Conservation (phyloP, 2,113 vertebrate genomes). For the Bubo blakistoni region DNA sequence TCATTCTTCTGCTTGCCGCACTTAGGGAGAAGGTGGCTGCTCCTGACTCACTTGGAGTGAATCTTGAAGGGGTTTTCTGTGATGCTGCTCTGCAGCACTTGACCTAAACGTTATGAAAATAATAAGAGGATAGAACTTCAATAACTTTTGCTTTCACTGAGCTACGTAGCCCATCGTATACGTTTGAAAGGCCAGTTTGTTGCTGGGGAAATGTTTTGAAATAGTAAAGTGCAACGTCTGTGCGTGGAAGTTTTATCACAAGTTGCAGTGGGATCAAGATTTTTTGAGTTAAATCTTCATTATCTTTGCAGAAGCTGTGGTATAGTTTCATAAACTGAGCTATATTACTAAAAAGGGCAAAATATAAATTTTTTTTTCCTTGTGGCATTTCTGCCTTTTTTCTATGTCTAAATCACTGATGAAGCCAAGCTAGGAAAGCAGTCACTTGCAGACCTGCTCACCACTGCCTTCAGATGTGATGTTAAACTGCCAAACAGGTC, state of each 20-base stretch:
- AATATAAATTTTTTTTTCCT: neutral
- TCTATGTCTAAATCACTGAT: neutral
- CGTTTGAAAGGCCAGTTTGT: neutral
- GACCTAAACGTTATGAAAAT: neutral
- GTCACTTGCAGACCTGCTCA: neutral
- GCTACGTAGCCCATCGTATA: neutral
- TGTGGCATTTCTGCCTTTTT: neutral
- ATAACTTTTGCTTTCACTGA: neutral
- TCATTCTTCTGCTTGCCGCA: neutral
- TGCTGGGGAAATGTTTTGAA: neutral
- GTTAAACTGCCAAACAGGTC: neutral
- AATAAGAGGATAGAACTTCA: neutral
- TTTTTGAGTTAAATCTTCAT: neutral
- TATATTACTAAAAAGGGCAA: neutral
- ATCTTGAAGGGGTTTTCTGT: neutral
- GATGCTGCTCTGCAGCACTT: neutral
- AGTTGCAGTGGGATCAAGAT: neutral
- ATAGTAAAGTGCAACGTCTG: neutral
- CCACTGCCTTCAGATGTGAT: neutral
- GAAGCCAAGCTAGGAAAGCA: neutral
- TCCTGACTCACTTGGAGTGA: neutral
- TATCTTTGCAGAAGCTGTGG: neutral
- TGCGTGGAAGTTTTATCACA: neutral
- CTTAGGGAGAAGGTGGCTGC: neutral
- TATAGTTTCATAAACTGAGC: neutral